Evolutionary conservation across 2,797 vertebrate species (phyloP), one percentile per base, ranked within the genome.

Genomic region (Crocidura indochinensis): DNA sequence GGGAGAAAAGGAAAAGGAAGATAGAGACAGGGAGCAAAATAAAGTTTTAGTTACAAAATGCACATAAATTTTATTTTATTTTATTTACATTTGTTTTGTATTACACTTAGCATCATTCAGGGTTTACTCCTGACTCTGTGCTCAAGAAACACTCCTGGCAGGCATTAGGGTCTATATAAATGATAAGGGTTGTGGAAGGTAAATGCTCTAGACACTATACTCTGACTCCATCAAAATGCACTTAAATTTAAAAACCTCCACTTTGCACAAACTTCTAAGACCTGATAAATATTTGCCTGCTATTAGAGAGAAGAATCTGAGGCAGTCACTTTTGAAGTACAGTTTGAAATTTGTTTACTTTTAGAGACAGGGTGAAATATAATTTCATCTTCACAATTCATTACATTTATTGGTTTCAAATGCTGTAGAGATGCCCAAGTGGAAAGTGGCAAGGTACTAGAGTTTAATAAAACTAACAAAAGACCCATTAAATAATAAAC

Each of bases 381-480:
- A 24, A 84, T 87, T 97, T 93, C 93, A 96, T 96, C 67, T 92
- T 84, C 31, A 94, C 84, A 78, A 75, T 53, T 96, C 56, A 95
- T 95, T 92, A 89, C 88, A 94, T 91, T 95, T 84, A 96, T 89
- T 82, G 56, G 77, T 86, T 96, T 96, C 94, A 96, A 96, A 94
- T 95, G 72, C 88, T 96, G 87, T 83, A 96, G 78, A 67, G 94
- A 94, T 80, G 88, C 87, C 95, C 88, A 95, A 69, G 95, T 67
- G 47, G 71, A 94, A 97, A 96, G 77, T 89, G 75, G 75, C 11
- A 94, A 95, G 90, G 84, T 93, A 94, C 84, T 96, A 95, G 96
- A 97, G 84, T 96, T 77, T 92, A 65, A 94, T 94, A 91, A 47
- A 27, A 77, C 76, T 96, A 92, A 72, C 77, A 94, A 97, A 95